A percentile compares a stretch with the other conserved stretches of the same genome.
Conservation (phyloP, 2,797 vertebrate species). For the Typhlichthys eigenmanni region DNA sequence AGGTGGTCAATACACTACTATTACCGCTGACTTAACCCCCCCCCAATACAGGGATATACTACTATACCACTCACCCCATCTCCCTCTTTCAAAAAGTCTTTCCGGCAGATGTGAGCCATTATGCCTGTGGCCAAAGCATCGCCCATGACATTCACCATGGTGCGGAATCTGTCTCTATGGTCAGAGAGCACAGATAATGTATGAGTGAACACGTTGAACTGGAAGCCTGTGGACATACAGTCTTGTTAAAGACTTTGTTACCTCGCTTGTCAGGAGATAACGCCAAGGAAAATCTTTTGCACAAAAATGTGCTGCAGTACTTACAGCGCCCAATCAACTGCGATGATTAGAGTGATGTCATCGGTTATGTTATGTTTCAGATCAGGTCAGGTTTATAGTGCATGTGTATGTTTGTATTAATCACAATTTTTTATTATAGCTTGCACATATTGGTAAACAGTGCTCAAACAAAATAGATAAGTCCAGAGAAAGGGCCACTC, state of each 20-base stretch:
- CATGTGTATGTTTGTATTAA: too few species aligned
- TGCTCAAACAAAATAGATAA: too few species aligned
- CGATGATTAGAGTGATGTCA: conserved; percentile 94
- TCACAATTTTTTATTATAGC: too few species aligned
- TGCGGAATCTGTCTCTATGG: conserved; percentile 92
- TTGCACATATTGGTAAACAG: too few species aligned
- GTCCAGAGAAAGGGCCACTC: too few species aligned
- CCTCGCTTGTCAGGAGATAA: conserved; percentile 25
- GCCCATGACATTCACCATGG: conserved; percentile 97
- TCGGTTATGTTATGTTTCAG: conserved; percentile 71
- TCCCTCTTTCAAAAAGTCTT: conserved; percentile 89
- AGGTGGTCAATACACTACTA: not conserved
- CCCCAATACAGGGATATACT: not conserved
- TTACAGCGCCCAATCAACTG: conserved; percentile 96
- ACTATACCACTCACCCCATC: conserved; percentile 82
- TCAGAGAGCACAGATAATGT: conserved; percentile 20
- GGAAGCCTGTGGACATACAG: not conserved
- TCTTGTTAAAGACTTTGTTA: not conserved
- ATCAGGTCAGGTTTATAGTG: too few species aligned
- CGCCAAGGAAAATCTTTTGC: conserved; percentile 49
- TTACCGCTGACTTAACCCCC: too few species aligned
- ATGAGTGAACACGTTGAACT: not conserved
- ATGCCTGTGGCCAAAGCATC: conserved; percentile 93
- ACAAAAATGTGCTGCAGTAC: conserved; percentile 53
- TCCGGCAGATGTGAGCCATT: conserved; percentile 96